phyloP scores from a whole-genome alignment of 2,113 vertebrate species.

The Acinonyx jubatus region DNA sequence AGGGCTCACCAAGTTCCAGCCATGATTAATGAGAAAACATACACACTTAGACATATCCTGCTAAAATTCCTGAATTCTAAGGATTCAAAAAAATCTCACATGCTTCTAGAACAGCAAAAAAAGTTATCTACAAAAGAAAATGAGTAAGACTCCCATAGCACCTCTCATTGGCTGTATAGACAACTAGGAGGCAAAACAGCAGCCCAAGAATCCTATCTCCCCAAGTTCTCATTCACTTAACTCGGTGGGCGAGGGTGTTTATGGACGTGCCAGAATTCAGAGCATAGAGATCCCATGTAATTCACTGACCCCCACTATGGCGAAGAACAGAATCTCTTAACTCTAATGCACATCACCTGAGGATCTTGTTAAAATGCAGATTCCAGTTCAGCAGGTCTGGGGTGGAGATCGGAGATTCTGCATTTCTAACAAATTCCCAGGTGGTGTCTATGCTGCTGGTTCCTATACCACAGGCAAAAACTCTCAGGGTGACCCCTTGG shows the following conservation, averaged over 20 bases:
- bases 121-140: neutral
- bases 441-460: fast-evolving
- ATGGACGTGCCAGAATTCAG: neutral
- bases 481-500: neutral
- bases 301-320: neutral
- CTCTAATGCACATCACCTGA: neutral
- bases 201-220: neutral
- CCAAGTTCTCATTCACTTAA: neutral
- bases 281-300: fast-evolving
- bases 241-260: neutral
- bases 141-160: neutral
- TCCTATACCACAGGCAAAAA: neutral
- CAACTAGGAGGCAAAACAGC: neutral
- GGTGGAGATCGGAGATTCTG: neutral
- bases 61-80: conserved; percentile 10
- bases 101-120: neutral
- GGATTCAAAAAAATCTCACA: neutral
- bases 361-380: neutral
- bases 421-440: neutral
- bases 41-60: neutral
- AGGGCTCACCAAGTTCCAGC: neutral
- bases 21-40: neutral
- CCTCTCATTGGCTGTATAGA: neutral
- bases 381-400: neutral
- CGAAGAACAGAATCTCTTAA: neutral